Percentiles rank a stretch among this genome's conserved stretches.
Evolutionary conservation across 2,888 invertebrate genomes (phyloP).

Genomic region (Chydorus sphaericus): DNA sequence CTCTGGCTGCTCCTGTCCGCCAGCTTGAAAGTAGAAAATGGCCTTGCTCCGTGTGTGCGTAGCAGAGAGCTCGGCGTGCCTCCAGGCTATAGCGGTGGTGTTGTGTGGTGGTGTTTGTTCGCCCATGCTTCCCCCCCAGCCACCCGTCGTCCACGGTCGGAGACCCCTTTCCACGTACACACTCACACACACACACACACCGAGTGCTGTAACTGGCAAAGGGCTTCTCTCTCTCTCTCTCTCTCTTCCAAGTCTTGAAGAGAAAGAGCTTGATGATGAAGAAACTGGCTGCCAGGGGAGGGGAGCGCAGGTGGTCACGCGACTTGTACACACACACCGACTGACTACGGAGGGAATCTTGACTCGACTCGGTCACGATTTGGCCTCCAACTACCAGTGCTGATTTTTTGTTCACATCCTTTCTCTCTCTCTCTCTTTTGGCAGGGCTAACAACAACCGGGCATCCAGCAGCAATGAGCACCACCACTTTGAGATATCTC

Average conservation of each 20-base stretch:
- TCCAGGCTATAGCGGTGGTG: no score
- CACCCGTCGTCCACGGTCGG: neutral
- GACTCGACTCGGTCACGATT: constrained; percentile 6
- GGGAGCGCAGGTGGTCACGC: neutral
- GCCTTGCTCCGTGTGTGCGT: neutral
- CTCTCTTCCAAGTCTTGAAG: neutral
- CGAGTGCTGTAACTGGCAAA: neutral
- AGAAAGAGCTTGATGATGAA: no score
- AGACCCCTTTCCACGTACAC: neutral
- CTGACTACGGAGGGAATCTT: neutral
- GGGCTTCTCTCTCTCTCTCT: neutral
- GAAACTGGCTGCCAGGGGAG: no score
- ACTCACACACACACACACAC: neutral
- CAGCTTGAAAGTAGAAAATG: neutral
- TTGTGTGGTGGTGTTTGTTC: no score
- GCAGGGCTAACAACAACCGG: neutral
- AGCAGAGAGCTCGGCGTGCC: no score
- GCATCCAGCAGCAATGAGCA: constrained; percentile 2
- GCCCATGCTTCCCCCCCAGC: neutral
- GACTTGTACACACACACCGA: no score
- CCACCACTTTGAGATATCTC: neutral
- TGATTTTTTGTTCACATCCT: neutral
- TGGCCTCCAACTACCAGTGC: neutral
- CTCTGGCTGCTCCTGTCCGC: neutral
- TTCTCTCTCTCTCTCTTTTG: neutral